phyloP scores from a whole-genome alignment of 2,888 invertebrate genomes.

The Drosophila aldrichi region DNA sequence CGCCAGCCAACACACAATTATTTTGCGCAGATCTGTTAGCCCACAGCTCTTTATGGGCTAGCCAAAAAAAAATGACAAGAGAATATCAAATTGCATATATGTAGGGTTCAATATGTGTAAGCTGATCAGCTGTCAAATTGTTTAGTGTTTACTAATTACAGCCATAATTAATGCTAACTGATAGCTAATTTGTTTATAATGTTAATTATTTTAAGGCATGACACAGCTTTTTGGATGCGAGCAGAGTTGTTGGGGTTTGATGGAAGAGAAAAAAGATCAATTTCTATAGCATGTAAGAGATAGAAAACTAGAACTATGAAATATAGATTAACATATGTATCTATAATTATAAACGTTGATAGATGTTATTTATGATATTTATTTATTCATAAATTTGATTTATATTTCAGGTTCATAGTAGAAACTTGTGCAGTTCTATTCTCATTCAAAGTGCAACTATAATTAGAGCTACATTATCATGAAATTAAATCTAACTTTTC shows the following conservation, averaged over 20 bases:
- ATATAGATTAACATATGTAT: no score
- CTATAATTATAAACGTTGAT: no score
- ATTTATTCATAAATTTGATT: no score
- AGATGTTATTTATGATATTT: no score
- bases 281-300: no score
- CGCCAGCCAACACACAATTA: conserved; percentile 38
- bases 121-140: conserved; percentile 2
- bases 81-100: neutral
- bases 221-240: neutral
- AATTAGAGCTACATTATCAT: no score
- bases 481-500: neutral
- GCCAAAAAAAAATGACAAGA: neutral
- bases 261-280: no score
- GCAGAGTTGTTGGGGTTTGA: neutral
- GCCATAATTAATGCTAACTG: neutral
- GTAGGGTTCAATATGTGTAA: neutral
- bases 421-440: no score
- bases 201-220: neutral
- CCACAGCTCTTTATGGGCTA: neutral
- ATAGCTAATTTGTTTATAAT: neutral
- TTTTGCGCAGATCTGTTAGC: neutral
- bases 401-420: no score
- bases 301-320: no score
- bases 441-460: no score
- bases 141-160: neutral